These are phyloP conservation scores for Centruroides sculpturatus DNA, from an alignment of 1,140 invertebrate species.

Conservation along the genomic window DNA sequence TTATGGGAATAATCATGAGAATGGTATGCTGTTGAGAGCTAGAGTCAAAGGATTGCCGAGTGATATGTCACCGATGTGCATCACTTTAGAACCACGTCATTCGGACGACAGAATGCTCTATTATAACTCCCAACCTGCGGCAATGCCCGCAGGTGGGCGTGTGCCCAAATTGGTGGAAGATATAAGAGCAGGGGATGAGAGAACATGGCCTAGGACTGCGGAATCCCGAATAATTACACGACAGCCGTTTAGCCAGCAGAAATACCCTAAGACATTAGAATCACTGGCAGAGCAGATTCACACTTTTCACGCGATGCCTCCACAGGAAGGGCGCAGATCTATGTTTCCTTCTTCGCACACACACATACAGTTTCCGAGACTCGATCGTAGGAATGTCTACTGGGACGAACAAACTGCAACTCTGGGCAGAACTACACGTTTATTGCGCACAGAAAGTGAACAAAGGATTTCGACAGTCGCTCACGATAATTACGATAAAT, in stretches of 20 bases:
- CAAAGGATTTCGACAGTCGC: constrained; percentile 22
- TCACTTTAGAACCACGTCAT: not conserved
- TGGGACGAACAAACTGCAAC: constrained; percentile 44
- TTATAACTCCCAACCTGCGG: not conserved
- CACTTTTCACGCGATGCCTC: constrained; percentile 10
- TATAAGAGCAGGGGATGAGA: not conserved
- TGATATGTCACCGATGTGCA: not conserved
- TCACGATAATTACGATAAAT: constrained; percentile 10
- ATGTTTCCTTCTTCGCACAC: too few species aligned
- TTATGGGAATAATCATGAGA: constrained; percentile 4
- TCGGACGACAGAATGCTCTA: not conserved
- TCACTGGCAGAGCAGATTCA: constrained; percentile 1
- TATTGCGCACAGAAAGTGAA: constrained; percentile 25
- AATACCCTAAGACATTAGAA: not conserved
- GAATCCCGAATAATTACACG: not conserved
- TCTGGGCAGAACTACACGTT: constrained; percentile 6
- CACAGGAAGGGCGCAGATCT: not conserved
- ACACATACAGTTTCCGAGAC: too few species aligned
- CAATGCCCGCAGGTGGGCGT: not conserved
- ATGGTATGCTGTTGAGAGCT: constrained; percentile 4
- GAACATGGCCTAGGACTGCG: not conserved
- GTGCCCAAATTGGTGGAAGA: not conserved
- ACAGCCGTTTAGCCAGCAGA: not conserved
- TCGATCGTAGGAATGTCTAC: constrained; percentile 23
- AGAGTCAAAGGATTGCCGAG: constrained; percentile 6